phyloP scores from a whole-genome alignment of 1,140 invertebrate genomes.

The Himalopsyche phryganea region DNA sequence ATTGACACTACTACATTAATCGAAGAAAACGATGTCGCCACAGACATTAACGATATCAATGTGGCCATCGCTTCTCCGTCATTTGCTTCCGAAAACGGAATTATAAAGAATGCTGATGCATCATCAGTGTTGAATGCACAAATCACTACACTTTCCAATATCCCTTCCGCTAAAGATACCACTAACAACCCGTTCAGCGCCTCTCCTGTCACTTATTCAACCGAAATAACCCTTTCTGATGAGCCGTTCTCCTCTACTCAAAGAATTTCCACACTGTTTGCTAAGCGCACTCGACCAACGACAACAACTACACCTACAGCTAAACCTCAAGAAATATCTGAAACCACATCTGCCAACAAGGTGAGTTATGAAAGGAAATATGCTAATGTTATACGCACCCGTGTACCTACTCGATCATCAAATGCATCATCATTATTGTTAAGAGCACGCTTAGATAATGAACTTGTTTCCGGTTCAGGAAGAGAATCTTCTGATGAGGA shows the following conservation, averaged over 20 bases:
- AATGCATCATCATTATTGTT: conserved; percentile 41
- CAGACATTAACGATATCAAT: conserved; percentile 26
- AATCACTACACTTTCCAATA: conserved; percentile 51
- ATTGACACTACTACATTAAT: conserved; percentile 17
- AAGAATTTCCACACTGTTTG: conserved; percentile 21
- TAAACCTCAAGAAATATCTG: conserved; percentile 38
- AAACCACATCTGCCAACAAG: conserved; percentile 42
- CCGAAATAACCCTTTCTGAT: conserved; percentile 32
- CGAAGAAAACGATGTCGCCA: conserved; percentile 16
- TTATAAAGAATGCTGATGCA: conserved; percentile 37
- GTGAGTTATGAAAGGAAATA: conserved; percentile 53
- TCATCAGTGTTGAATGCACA: conserved; percentile 49
- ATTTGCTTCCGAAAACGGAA: conserved; percentile 31
- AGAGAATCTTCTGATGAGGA: conserved; percentile 6
- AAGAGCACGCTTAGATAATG: conserved; percentile 30
- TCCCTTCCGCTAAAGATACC: conserved; percentile 39
- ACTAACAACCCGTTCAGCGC: conserved; percentile 36
- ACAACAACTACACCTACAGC: conserved; percentile 43
- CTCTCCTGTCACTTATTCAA: conserved; percentile 29
- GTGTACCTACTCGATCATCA: conserved; percentile 41
- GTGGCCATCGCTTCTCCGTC: conserved; percentile 24
- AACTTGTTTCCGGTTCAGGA: conserved; percentile 43
- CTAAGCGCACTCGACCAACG: conserved; percentile 34
- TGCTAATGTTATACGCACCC: conserved; percentile 47
- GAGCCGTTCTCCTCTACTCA: conserved; percentile 23